phyloP scores from a whole-genome alignment of 2,888 invertebrate species.

The Cataglyphis rosenhaueri region DNA sequence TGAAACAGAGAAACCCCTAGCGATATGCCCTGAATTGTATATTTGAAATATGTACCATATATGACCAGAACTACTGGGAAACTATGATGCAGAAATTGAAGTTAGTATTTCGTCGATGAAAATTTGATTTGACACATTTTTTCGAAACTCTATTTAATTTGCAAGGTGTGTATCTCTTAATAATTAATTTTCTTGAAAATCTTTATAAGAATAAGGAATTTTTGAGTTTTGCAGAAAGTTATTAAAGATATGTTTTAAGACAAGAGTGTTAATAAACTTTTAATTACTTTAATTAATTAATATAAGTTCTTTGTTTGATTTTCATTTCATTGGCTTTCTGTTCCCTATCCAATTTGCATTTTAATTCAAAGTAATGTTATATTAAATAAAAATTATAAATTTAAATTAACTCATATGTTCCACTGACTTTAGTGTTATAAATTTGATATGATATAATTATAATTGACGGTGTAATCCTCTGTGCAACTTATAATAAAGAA shows the following conservation, averaged over 20 bases:
- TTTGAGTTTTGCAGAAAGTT: background rate
- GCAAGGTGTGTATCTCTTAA: background rate
- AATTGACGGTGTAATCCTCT: background rate
- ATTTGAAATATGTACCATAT: background rate
- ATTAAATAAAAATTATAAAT: background rate
- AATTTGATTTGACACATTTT: conserved; percentile 1
- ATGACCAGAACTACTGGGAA: background rate
- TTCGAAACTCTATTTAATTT: background rate
- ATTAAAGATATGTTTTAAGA: background rate
- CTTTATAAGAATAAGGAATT: background rate
- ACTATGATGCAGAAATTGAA: conserved; percentile 7
- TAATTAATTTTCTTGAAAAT: background rate
- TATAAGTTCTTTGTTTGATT: background rate
- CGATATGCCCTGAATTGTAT: background rate
- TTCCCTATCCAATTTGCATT: background rate
- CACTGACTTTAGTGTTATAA: background rate
- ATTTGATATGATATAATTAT: background rate
- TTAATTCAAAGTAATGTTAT: background rate
- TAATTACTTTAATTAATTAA: background rate
- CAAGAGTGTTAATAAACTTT: background rate
- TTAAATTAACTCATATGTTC: background rate
- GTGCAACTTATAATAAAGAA: background rate
- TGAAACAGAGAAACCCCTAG: background rate
- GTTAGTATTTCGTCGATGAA: conserved; percentile 24
- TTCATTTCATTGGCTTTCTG: background rate